These are phyloP conservation scores for Hepsetus odoe DNA, from an alignment of 2,113 vertebrate genomes.

Conservation along the genomic window DNA sequence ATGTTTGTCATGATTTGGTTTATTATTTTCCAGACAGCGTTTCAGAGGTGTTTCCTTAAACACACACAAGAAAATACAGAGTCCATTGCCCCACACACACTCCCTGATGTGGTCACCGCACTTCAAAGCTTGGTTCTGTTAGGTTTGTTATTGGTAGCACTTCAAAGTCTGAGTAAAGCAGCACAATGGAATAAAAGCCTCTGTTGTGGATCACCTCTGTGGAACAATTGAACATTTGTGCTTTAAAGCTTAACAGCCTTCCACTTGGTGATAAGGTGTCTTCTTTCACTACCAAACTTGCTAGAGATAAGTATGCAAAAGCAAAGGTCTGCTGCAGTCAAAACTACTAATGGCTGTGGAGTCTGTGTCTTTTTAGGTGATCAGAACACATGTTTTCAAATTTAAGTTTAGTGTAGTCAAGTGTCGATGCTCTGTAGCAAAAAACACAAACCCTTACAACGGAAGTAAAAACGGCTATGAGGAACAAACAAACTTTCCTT, in stretches of 20 bases:
- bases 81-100: not conserved
- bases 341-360: not conserved
- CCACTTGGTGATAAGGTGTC: not conserved
- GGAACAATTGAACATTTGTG: conserved; percentile 7
- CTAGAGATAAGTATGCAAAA: conserved; percentile 18
- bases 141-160: conserved; percentile 4
- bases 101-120: conserved; percentile 20
- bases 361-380: not conserved
- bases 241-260: conserved; percentile 4
- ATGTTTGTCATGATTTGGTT: conserved; percentile 7
- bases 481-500: no score
- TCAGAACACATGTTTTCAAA: not conserved
- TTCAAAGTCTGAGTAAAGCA: conserved; percentile 11
- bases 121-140: conserved; percentile 29
- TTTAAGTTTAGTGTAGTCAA: no score
- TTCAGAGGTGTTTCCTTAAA: conserved; percentile 9
- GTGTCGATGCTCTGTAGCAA: no score
- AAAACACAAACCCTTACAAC: no score
- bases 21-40: conserved; percentile 21
- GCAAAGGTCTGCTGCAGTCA: not conserved
- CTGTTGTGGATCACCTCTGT: not conserved
- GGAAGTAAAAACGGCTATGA: no score
- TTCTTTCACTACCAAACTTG: not conserved
- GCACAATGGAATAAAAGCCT: not conserved
- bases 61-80: conserved; percentile 6